Evolutionary conservation across 2,797 vertebrate species (phyloP).

Genomic region (Danio jaintianensis): DNA sequence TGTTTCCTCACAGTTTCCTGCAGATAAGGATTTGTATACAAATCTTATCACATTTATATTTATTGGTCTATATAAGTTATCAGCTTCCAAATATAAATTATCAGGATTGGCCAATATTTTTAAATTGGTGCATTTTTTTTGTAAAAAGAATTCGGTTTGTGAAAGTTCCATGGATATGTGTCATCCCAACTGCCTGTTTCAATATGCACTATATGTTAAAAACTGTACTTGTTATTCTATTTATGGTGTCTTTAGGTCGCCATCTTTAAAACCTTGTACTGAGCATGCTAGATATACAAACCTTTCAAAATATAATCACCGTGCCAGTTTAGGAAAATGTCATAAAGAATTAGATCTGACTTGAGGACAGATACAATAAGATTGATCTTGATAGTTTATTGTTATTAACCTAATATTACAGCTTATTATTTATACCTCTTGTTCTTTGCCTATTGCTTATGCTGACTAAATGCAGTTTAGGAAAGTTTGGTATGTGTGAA

Average conservation of each 20-base stretch:
- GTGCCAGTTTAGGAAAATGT: neutral
- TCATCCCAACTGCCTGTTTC: neutral
- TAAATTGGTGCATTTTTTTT: neutral
- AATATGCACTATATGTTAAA: neutral
- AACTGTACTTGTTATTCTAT: neutral
- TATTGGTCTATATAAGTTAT: too few relatives aligned
- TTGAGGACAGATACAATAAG: neutral
- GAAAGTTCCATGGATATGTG: neutral
- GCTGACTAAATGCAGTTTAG: neutral
- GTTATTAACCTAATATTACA: neutral
- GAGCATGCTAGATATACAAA: neutral
- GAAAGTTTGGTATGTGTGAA: conserved; percentile 15
- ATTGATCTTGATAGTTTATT: neutral
- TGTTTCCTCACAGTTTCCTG: too few relatives aligned
- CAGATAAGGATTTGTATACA: too few relatives aligned
- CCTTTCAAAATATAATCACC: neutral
- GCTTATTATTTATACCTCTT: conserved; percentile 3
- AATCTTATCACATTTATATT: too few relatives aligned
- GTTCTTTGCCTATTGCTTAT: neutral
- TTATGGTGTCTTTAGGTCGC: neutral
- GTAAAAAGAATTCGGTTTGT: too few relatives aligned
- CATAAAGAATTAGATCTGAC: neutral
- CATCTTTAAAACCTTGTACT: neutral
- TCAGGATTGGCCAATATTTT: too few relatives aligned
- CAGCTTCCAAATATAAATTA: too few relatives aligned